Evolutionary conservation across 2,797 vertebrate genomes (phyloP).

Genomic region (Sorex maritimensis): DNA sequence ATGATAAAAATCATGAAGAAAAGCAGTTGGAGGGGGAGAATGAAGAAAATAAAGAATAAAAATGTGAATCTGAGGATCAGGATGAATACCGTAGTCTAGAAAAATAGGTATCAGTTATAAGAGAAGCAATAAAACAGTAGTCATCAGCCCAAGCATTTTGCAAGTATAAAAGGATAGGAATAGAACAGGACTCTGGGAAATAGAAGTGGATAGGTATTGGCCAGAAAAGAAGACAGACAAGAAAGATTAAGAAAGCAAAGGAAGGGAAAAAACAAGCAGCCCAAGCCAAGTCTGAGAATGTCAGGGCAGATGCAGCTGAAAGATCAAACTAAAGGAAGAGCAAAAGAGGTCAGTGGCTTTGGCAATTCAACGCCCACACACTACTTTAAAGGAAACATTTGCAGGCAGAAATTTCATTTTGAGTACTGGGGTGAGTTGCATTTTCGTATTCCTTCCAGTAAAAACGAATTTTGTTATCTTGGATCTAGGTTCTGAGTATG

Average conservation of each 20-base stretch:
- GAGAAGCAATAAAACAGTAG: background rate
- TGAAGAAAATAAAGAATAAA: background rate
- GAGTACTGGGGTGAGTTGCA: background rate
- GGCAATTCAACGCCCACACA: background rate
- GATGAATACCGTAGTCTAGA: background rate
- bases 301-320: background rate
- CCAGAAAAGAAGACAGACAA: background rate
- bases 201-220: background rate
- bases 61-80: background rate
- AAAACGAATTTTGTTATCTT: background rate
- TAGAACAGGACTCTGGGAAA: background rate
- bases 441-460: background rate
- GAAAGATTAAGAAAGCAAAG: background rate
- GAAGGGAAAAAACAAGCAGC: background rate
- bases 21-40: background rate
- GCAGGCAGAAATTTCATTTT: background rate
- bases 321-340: background rate
- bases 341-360: background rate
- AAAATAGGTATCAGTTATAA: background rate
- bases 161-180: background rate
- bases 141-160: background rate
- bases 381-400: conserved; percentile 15
- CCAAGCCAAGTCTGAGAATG: background rate
- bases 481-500: background rate
- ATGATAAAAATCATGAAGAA: conserved; percentile 35